phyloP scores from a whole-genome alignment of 2,797 vertebrate genomes.

The Aphelocoma californica region DNA sequence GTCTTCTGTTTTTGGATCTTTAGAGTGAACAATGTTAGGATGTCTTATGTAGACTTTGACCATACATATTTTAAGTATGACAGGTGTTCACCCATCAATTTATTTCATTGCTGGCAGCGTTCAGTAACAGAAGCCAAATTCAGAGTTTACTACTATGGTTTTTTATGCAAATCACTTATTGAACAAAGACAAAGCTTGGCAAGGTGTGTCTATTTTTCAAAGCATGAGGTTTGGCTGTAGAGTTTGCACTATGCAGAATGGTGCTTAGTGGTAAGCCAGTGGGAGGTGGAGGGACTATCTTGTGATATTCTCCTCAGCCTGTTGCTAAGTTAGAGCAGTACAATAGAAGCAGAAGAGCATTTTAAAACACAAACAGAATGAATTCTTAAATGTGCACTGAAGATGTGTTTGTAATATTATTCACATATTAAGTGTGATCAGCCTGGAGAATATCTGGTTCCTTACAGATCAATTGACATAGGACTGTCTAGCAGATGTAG shows the following conservation, averaged over 20 bases:
- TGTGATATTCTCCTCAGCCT: background rate
- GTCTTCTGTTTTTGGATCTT: background rate
- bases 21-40: background rate
- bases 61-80: background rate
- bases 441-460: background rate
- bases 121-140: background rate
- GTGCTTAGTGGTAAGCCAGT: background rate
- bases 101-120: background rate
- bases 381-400: background rate
- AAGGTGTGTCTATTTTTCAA: background rate
- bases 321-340: background rate
- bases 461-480: background rate
- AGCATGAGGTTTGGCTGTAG: background rate
- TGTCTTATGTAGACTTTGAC: background rate
- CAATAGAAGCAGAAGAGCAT: background rate
- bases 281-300: too few species aligned
- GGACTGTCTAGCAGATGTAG: background rate
- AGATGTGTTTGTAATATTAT: background rate
- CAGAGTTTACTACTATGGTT: background rate
- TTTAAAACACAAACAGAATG: background rate
- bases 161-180: background rate
- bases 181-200: background rate
- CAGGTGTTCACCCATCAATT: background rate
- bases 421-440: background rate
- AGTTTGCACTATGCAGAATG: background rate